Percentiles rank a stretch among this genome's conserved stretches.
phyloP scores from a whole-genome alignment of 1,140 invertebrate species.

The Probaryconus sp. region DNA sequence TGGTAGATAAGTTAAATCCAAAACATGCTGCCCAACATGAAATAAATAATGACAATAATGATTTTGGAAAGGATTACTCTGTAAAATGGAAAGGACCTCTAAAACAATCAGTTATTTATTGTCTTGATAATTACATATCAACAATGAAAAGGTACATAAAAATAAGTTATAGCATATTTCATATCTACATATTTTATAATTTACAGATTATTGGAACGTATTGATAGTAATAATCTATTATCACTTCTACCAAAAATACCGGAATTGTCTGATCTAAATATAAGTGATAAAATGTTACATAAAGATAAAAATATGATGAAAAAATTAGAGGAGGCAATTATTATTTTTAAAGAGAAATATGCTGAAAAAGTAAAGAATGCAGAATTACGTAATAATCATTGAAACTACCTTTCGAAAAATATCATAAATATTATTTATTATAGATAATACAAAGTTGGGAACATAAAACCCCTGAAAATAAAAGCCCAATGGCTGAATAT shows the following conservation, averaged over 20 bases:
- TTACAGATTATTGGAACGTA: slow-evolving; percentile 83
- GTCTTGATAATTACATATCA: too few relatives aligned
- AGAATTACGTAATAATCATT: too few relatives aligned
- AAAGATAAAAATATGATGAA: slow-evolving; percentile 77
- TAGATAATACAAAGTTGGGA: slow-evolving; percentile 65
- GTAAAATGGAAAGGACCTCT: too few relatives aligned
- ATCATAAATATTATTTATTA: slow-evolving; percentile 15
- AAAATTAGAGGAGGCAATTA: slow-evolving; percentile 82
- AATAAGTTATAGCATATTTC: too few relatives aligned
- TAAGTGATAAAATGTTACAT: slow-evolving; percentile 74
- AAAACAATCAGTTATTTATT: too few relatives aligned
- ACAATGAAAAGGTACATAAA: too few relatives aligned
- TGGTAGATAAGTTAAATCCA: too few relatives aligned
- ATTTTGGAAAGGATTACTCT: too few relatives aligned
- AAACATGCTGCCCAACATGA: too few relatives aligned
- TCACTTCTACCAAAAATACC: slow-evolving; percentile 81
- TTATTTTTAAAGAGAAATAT: slow-evolving; percentile 84
- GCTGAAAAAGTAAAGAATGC: too few relatives aligned
- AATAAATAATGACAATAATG: too few relatives aligned
- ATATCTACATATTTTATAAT: slow-evolving; percentile 4
- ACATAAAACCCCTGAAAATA: slow-evolving; percentile 79
- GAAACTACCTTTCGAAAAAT: slow-evolving; percentile 83
- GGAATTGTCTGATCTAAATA: slow-evolving; percentile 76
- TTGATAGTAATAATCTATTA: slow-evolving; percentile 82
- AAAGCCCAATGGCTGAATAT: slow-evolving; percentile 88